These are phyloP conservation scores for Prenolepis imparis DNA, from an alignment of 2,888 invertebrate species.

Conservation along the genomic window DNA sequence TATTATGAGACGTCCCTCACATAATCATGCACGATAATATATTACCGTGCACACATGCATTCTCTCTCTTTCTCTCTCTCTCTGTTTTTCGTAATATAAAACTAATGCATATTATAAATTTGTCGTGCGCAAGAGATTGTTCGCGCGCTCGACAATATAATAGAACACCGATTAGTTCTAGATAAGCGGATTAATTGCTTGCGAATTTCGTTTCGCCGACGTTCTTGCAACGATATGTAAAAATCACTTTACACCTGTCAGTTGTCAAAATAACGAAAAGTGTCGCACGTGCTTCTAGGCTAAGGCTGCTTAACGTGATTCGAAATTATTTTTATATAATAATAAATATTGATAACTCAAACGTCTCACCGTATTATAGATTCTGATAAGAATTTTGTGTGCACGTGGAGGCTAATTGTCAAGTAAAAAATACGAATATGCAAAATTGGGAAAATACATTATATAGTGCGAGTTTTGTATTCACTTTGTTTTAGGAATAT, in stretches of 20 bases:
- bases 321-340: conserved; percentile 8
- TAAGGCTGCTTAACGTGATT: conserved; percentile 53
- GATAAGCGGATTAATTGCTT: conserved; percentile 79
- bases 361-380: background rate
- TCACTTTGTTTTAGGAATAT: background rate
- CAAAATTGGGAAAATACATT: background rate
- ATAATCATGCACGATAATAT: conserved; percentile 3
- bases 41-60: background rate
- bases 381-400: background rate
- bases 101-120: conserved; percentile 56
- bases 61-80: background rate
- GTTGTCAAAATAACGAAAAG: conserved; percentile 78
- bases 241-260: conserved; percentile 75
- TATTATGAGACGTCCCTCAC: conserved; percentile 14
- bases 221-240: conserved; percentile 72
- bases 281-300: conserved; percentile 59
- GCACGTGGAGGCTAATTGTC: background rate
- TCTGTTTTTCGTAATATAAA: conserved; percentile 22
- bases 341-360: conserved; percentile 38
- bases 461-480: background rate
- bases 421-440: background rate
- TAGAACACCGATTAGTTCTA: conserved; percentile 80
- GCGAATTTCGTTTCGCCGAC: conserved; percentile 66
- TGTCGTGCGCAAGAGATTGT: conserved; percentile 59
- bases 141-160: conserved; percentile 66